Conservation (phyloP, 2,888 invertebrate species). For the Hoplodrina blanda region DNA sequence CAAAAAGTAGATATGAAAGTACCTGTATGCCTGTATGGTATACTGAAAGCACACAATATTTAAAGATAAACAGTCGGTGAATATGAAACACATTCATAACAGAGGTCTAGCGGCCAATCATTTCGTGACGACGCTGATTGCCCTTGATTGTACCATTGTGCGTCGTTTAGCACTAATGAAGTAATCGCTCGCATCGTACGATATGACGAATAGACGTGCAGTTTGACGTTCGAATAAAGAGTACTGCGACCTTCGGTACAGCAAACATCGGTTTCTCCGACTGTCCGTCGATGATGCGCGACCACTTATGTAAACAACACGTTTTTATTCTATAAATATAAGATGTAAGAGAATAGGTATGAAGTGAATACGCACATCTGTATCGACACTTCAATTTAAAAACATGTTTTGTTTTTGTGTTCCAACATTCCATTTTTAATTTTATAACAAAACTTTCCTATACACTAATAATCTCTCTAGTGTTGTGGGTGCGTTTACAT, state of each 20-base stretch:
- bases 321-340: conserved; percentile 9
- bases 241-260: conserved; percentile 49
- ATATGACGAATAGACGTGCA: conserved; percentile 40
- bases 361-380: not conserved
- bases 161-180: conserved; percentile 69
- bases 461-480: too few species aligned
- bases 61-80: conserved; percentile 17
- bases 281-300: conserved; percentile 28
- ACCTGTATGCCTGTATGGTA: too few species aligned
- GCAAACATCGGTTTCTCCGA: conserved; percentile 53
- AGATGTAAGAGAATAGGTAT: conserved; percentile 22
- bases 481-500: too few species aligned
- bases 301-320: conserved; percentile 47
- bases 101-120: conserved; percentile 36
- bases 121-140: conserved; percentile 61
- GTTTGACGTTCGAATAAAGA: conserved; percentile 50
- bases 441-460: too few species aligned
- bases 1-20: too few species aligned
- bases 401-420: not conserved
- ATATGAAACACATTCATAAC: conserved; percentile 34
- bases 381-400: not conserved
- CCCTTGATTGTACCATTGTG: conserved; percentile 62
- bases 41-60: not conserved
- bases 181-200: conserved; percentile 65
- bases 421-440: not conserved